Evolutionary conservation across 2,888 invertebrate species (phyloP), one percentile per base, ranked within the genome.

Genomic region (Andrena minutula): DNA sequence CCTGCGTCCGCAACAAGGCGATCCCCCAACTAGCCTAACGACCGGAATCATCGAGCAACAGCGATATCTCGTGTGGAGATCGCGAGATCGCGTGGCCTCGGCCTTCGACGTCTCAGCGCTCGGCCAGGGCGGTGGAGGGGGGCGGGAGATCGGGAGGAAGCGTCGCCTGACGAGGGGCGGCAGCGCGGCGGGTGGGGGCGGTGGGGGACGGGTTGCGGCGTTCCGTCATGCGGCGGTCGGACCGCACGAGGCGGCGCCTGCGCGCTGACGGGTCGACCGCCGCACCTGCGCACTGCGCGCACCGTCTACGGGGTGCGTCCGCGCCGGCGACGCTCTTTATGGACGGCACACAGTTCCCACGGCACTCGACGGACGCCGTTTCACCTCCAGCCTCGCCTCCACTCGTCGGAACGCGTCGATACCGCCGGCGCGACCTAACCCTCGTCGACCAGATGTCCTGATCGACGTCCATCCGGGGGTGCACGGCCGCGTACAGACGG

Each of bases 271-370:
- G 26, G n/a, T n/a, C n/a, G 20, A 4, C 26, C 10, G 51, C 30
- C 32, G 83, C 77, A 84, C 75, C 64, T 86, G 89, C 87, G 89
- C 84, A 78, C 61, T 88, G 60, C 66, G 60, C 69, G 64, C 53
- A 66, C 76, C 80, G 23, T 75, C 70, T 78, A 87, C 87, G 87
- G 88, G 88, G 88, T 88, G 88, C 88, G 88, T 83, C 88, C 88
- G 83, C 71, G 77, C 86, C 88, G 89, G 86, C 74, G 72, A 86
- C 75, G 71, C 78, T 84, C 49, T 77, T 74, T 86, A 82, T 85
- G 80, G 83, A 85, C 83, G 79, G 71, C 56, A 69, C 77, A 82
- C 82, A 79, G 79, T 80, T 74, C 51, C 60, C 79, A 73, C 86
- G 79, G 66, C 76, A 76, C 76, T 79, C 74, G 49, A 66, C 71